phyloP scores from a whole-genome alignment of 2,113 vertebrate genomes.

The Mesoclemmys tuberculata region DNA sequence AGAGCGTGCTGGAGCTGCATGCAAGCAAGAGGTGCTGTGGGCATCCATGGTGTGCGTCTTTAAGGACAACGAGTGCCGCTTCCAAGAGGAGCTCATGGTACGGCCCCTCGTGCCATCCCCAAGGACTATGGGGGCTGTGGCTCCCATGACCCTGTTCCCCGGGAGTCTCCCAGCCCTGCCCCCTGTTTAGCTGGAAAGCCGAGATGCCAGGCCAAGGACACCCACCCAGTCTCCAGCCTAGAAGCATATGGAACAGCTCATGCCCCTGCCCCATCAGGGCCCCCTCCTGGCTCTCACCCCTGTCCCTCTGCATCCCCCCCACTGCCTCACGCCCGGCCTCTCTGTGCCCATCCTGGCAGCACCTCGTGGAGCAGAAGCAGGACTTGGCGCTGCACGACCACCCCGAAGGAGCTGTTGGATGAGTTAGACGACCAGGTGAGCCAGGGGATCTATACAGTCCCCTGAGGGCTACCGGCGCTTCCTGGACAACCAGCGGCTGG shows the following conservation, averaged over 20 bases:
- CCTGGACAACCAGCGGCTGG: background rate
- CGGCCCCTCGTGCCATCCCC: background rate
- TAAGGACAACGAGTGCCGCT: constrained; percentile 15
- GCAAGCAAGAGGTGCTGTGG: constrained; percentile 23
- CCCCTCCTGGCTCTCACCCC: background rate
- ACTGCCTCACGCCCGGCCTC: background rate
- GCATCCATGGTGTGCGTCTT: constrained; percentile 63
- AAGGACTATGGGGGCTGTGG: background rate
- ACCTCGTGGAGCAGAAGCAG: background rate
- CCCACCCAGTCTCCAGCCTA: background rate
- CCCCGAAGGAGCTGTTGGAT: constrained; percentile 46
- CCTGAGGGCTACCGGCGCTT: constrained; percentile 38
- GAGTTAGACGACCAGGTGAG: constrained; percentile 42
- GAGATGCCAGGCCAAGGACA: background rate
- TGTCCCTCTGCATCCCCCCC: background rate
- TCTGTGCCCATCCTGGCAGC: background rate
- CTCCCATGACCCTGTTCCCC: too few species aligned
- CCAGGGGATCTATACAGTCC: constrained; percentile 4
- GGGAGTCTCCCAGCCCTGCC: too few species aligned
- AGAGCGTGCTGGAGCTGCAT: constrained; percentile 59
- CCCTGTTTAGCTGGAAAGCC: too few species aligned
- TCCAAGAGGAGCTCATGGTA: constrained; percentile 49
- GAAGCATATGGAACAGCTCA: too few species aligned
- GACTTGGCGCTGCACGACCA: constrained; percentile 24
- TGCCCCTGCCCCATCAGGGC: background rate